phyloP scores from a whole-genome alignment of 2,888 invertebrate species.

The Perithous albicinctus region DNA sequence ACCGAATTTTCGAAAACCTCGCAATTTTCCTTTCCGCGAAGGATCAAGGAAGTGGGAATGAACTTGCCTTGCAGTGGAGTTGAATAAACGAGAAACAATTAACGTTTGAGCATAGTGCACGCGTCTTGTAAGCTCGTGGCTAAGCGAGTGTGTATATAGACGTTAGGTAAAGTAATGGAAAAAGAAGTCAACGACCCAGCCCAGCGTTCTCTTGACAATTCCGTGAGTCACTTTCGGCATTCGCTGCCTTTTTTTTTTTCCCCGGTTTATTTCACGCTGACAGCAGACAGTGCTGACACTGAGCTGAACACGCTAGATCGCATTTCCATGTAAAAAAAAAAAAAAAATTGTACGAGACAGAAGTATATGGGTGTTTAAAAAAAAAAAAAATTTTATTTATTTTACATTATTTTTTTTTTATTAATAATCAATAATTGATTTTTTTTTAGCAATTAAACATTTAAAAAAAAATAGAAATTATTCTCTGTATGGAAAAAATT shows the following conservation, averaged over 20 bases:
- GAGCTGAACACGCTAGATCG: constrained; percentile 34
- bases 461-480: no score
- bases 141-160: constrained; percentile 1
- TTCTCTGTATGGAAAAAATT: no score
- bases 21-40: constrained; percentile 11
- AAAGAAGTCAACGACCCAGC: constrained; percentile 76
- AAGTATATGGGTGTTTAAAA: background rate
- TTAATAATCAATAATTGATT: no score
- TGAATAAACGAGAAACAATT: constrained; percentile 41
- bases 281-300: constrained; percentile 58
- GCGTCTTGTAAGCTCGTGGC: constrained; percentile 34
- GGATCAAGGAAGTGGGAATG: constrained; percentile 10
- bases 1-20: no score
- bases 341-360: constrained; percentile 7
- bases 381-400: no score
- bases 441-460: no score
- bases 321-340: constrained; percentile 20
- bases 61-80: constrained; percentile 13
- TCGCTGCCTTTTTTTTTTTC: constrained; percentile 67
- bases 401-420: no score
- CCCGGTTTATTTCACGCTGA: constrained; percentile 68
- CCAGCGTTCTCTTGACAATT: constrained; percentile 71
- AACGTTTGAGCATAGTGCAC: constrained; percentile 7
- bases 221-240: constrained; percentile 78
- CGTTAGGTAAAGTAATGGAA: constrained; percentile 49